phyloP scores from a whole-genome alignment of 2,797 vertebrate species.

The Pangasius macronema region DNA sequence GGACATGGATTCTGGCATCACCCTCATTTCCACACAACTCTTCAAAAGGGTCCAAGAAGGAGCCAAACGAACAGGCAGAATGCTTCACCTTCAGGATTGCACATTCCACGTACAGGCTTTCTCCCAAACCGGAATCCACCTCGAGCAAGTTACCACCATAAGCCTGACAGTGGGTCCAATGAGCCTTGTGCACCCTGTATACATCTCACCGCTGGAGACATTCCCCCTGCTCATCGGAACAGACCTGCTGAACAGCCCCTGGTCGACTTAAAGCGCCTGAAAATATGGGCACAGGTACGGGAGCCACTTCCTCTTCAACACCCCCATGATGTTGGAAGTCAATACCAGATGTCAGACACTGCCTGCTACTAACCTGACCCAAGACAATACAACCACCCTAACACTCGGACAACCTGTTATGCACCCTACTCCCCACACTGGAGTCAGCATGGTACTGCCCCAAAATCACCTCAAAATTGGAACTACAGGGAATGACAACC shows the following conservation, averaged over 20 bases:
- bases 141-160: neutral
- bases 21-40: too few relatives aligned
- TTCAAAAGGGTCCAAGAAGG: too few relatives aligned
- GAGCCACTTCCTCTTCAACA: neutral
- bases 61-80: too few relatives aligned
- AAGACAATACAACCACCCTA: too few relatives aligned
- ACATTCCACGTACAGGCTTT: neutral
- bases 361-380: too few relatives aligned
- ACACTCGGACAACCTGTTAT: too few relatives aligned
- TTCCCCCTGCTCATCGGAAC: neutral
- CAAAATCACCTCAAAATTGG: too few relatives aligned
- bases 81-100: slow-evolving; percentile 64
- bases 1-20: too few relatives aligned
- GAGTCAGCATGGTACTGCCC: too few relatives aligned
- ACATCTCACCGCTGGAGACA: neutral
- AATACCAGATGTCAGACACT: neutral
- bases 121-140: neutral
- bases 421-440: too few relatives aligned
- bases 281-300: neutral
- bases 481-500: too few relatives aligned
- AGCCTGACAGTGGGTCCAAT: neutral
- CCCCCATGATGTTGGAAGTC: too few relatives aligned
- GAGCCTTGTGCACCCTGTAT: neutral
- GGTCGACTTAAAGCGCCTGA: neutral
- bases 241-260: neutral